These are phyloP conservation scores for Tragelaphus strepsiceros DNA, from an alignment of 2,113 vertebrate species.

Conservation along the genomic window DNA sequence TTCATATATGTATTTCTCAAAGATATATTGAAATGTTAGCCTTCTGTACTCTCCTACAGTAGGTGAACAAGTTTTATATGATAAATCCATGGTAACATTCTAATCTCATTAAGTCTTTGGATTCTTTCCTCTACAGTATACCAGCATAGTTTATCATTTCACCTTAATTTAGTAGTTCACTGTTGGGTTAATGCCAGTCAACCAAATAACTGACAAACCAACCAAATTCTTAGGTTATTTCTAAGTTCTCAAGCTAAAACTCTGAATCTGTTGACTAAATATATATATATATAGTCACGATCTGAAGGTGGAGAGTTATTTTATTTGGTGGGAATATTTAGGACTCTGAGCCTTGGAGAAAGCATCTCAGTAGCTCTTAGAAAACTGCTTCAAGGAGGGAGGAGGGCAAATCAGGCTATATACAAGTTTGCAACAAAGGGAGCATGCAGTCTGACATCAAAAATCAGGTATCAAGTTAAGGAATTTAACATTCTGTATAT, in stretches of 20 bases:
- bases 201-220: too few relatives aligned
- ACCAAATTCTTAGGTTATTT: too few relatives aligned
- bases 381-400: too few relatives aligned
- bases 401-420: too few relatives aligned
- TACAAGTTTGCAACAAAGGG: too few relatives aligned
- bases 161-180: not conserved
- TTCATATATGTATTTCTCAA: not conserved
- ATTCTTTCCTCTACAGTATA: not conserved
- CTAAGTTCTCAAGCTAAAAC: too few relatives aligned
- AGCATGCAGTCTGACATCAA: too few relatives aligned
- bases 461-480: too few relatives aligned
- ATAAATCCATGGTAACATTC: not conserved
- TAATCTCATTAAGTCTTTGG: not conserved
- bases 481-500: too few relatives aligned
- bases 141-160: not conserved
- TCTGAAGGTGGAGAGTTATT: not conserved
- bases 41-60: not conserved
- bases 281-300: too few relatives aligned
- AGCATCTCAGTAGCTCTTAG: too few relatives aligned
- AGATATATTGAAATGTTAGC: not conserved
- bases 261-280: too few relatives aligned
- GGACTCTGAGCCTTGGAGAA: not conserved
- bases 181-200: not conserved
- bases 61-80: not conserved
- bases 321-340: not conserved